A percentile compares a stretch with the other conserved stretches of the same genome.
Evolutionary conservation across 1,140 invertebrate species (phyloP).

Genomic region (Dryas iulia): DNA sequence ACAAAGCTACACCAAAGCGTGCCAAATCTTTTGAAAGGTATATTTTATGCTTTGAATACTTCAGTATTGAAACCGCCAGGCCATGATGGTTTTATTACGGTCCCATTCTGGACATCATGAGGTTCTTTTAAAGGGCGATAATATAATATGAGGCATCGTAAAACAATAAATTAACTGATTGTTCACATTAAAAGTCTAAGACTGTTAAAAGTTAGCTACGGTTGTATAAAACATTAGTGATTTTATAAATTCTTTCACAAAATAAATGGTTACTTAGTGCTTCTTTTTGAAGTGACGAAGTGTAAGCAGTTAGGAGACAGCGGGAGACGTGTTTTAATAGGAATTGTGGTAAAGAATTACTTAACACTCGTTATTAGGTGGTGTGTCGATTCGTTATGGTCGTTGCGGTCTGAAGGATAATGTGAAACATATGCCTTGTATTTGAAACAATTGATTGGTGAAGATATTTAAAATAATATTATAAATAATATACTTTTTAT

Average conservation of each 20-base stretch:
- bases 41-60: neutral
- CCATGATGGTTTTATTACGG: slow-evolving; percentile 72
- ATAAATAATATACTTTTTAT: neutral
- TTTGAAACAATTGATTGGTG: neutral
- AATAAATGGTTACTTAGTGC: slow-evolving; percentile 38
- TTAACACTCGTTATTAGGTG: slow-evolving; percentile 36
- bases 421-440: neutral
- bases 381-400: slow-evolving; percentile 36
- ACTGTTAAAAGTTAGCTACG: slow-evolving; percentile 56
- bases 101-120: slow-evolving; percentile 63
- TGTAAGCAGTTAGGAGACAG: slow-evolving; percentile 43
- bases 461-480: neutral
- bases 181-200: slow-evolving; percentile 45
- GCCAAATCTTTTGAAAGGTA: slow-evolving; percentile 64
- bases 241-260: slow-evolving; percentile 1
- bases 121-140: slow-evolving; percentile 47
- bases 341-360: slow-evolving; percentile 37
- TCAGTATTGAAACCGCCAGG: slow-evolving; percentile 10
- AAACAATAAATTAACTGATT: slow-evolving; percentile 74
- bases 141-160: slow-evolving; percentile 69
- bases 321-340: slow-evolving; percentile 34
- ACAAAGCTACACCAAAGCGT: slow-evolving; percentile 56
- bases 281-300: slow-evolving; percentile 41
- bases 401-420: slow-evolving; percentile 7
- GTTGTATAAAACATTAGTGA: slow-evolving; percentile 27